Conservation (phyloP, 1,140 invertebrate species). For the Atopsyche davidsoni region DNA sequence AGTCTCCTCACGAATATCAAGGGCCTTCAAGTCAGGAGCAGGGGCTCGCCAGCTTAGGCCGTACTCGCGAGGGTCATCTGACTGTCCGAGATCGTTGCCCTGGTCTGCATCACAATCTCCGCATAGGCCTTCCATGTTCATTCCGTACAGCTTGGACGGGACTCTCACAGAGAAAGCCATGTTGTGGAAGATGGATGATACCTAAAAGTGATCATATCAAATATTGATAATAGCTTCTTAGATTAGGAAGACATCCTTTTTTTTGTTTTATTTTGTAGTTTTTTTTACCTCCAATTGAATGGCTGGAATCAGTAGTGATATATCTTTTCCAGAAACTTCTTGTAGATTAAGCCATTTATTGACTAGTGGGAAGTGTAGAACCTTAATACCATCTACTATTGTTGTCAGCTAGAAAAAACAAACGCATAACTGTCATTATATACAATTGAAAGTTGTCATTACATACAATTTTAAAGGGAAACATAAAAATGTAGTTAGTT, state of each 20-base stretch:
- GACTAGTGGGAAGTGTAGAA: conserved; percentile 45
- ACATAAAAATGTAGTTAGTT: no score
- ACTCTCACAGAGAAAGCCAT: conserved; percentile 57
- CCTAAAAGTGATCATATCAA: no score
- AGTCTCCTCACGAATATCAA: conserved; percentile 32
- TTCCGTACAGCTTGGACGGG: conserved; percentile 66
- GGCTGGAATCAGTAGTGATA: conserved; percentile 42
- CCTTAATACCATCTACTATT: conserved; percentile 38
- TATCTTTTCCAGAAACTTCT: conserved; percentile 43
- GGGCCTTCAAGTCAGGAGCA: conserved; percentile 36
- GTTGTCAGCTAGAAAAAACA: conserved; percentile 33
- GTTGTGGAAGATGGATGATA: conserved; percentile 42
- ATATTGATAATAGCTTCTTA: no score
- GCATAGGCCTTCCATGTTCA: conserved; percentile 70
- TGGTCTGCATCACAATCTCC: conserved; percentile 67
- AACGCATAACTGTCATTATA: no score
- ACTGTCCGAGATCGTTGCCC: conserved; percentile 57
- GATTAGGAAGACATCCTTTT: no score
- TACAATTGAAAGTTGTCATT: no score
- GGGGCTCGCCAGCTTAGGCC: conserved; percentile 57
- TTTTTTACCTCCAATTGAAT: conserved; percentile 47
- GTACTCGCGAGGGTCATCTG: conserved; percentile 51
- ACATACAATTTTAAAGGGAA: no score
- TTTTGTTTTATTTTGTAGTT: background rate
- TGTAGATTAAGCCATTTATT: conserved; percentile 50